Evolutionary conservation across 2,113 vertebrate species (phyloP).

Genomic region (Corythornis madagascariensis): DNA sequence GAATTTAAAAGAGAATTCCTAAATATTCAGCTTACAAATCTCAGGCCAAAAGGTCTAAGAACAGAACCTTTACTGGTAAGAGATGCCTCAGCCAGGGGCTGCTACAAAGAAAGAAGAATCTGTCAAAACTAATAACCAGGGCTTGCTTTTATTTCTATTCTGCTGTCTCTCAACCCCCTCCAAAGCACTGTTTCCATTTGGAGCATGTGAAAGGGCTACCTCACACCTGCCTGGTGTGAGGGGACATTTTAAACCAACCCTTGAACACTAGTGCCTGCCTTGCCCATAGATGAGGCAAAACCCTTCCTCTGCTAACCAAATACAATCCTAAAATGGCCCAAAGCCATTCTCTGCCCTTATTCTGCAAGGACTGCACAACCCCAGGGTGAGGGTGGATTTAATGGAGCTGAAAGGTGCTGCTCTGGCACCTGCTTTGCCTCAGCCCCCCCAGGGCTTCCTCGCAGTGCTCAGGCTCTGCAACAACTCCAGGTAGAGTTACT

Average conservation of each 20-base stretch:
- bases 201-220: not conserved
- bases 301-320: not conserved
- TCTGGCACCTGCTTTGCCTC: not conserved
- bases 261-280: rapidly evolving
- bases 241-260: not conserved
- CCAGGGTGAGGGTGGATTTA: not conserved
- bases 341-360: not conserved
- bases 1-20: not conserved
- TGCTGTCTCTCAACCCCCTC: not conserved
- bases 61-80: not conserved
- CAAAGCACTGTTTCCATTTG: not conserved
- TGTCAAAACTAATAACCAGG: not conserved
- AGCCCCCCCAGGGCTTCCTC: not conserved
- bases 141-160: not conserved
- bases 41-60: not conserved
- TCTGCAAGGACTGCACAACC: not conserved
- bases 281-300: not conserved
- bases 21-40: not conserved
- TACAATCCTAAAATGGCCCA: not conserved
- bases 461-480: rapidly evolving
- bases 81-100: not conserved
- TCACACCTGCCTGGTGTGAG: not conserved
- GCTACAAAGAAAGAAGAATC: not conserved
- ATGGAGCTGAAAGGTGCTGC: not conserved
- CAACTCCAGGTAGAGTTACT: rapidly evolving